Evolutionary conservation across 2,888 invertebrate genomes (phyloP).

Genomic region (Mycalesis mineus): DNA sequence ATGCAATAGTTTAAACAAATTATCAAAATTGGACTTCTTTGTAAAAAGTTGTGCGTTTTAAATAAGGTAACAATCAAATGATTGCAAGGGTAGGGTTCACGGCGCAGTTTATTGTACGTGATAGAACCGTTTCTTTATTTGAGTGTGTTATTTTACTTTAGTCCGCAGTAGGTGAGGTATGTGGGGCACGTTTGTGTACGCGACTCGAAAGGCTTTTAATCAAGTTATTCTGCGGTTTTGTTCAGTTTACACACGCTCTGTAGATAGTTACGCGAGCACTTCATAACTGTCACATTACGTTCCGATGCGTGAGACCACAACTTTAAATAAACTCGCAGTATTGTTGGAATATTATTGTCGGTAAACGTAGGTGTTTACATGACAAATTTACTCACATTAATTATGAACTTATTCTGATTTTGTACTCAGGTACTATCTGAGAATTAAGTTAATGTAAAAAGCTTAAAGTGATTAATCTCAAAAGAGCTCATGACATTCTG

Average conservation of each 20-base stretch:
- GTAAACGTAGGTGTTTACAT: background rate
- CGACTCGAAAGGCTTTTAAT: background rate
- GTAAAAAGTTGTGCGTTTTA: no score
- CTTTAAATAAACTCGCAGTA: background rate
- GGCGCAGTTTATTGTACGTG: background rate
- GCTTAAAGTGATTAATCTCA: no score
- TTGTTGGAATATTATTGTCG: background rate
- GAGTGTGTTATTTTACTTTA: background rate
- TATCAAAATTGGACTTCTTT: no score
- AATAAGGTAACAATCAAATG: no score
- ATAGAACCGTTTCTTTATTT: background rate
- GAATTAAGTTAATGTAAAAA: no score
- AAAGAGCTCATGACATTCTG: no score
- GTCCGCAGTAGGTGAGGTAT: no score
- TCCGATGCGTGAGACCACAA: conserved; percentile 6
- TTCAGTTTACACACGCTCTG: conserved; percentile 4
- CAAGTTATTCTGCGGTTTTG: conserved; percentile 5
- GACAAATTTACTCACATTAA: background rate
- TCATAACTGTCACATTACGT: conserved; percentile 8
- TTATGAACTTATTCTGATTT: no score
- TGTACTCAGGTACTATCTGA: no score
- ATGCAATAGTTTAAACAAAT: no score
- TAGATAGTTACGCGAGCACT: background rate
- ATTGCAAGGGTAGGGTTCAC: no score
- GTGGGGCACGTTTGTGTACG: background rate